Conservation (phyloP, 2,888 invertebrate species). For the Oithona nana region DNA sequence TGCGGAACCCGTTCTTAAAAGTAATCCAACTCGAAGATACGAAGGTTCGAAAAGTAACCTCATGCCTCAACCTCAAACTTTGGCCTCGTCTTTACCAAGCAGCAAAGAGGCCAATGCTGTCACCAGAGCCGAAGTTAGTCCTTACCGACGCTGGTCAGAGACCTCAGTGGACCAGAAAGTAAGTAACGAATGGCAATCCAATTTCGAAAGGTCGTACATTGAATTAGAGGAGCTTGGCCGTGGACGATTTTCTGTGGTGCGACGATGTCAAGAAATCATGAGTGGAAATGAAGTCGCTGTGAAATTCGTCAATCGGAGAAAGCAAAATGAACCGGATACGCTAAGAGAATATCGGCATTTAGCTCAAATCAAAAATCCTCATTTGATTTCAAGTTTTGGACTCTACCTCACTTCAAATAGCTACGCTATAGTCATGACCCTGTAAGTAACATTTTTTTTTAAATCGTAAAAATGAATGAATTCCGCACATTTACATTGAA, state of each 20-base stretch:
- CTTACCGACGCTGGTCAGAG: neutral
- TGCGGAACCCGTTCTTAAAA: no score
- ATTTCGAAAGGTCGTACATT: conserved; percentile 31
- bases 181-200: neutral
- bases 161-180: neutral
- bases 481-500: no score
- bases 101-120: neutral
- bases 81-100: no score
- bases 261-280: conserved; percentile 50
- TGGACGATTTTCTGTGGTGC: conserved; percentile 50
- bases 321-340: conserved; percentile 43
- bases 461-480: no score
- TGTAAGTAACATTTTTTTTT: conserved; percentile 36
- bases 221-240: conserved; percentile 47
- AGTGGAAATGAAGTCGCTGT: conserved; percentile 55
- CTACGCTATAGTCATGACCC: conserved; percentile 51
- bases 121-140: neutral
- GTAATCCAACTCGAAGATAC: no score
- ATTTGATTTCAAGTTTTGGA: conserved; percentile 50
- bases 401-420: conserved; percentile 47
- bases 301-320: conserved; percentile 45
- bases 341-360: conserved; percentile 50
- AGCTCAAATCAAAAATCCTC: conserved; percentile 46
- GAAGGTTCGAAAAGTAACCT: no score
- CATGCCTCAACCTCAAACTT: no score